These are phyloP conservation scores for Pygmarrhopalites habei DNA, from an alignment of 1,140 invertebrate species.

Conservation along the genomic window DNA sequence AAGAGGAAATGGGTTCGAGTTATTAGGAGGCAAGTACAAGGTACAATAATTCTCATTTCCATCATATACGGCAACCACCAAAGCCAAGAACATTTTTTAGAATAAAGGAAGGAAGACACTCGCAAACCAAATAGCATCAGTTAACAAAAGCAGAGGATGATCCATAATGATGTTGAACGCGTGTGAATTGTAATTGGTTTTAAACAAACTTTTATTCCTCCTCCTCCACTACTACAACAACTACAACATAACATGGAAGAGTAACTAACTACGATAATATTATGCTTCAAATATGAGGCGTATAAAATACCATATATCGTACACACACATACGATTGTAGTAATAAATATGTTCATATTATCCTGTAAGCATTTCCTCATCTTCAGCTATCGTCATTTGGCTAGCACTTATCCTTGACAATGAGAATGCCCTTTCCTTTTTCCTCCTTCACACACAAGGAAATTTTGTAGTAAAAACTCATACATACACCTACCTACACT, in stretches of 20 bases:
- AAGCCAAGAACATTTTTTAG: too few relatives aligned
- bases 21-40: not conserved
- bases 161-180: not conserved
- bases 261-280: not conserved
- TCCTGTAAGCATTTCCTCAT: not conserved
- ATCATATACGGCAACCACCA: too few relatives aligned
- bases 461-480: not conserved
- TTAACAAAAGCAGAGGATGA: not conserved
- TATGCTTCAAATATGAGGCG: not conserved
- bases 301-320: not conserved
- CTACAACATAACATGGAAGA: not conserved
- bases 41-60: too few relatives aligned
- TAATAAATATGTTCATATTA: not conserved
- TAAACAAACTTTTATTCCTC: not conserved
- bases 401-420: conserved; percentile 13
- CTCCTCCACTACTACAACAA: not conserved
- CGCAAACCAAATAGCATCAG: not conserved
- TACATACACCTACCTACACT: not conserved
- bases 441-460: conserved; percentile 14
- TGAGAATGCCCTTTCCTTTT: conserved; percentile 18
- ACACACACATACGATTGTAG: not conserved
- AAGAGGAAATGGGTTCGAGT: not conserved
- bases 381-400: not conserved
- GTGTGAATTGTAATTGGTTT: not conserved
- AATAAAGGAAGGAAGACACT: too few relatives aligned